These are phyloP conservation scores for Nowickia ferox DNA, from an alignment of 2,888 invertebrate genomes.

Conservation along the genomic window DNA sequence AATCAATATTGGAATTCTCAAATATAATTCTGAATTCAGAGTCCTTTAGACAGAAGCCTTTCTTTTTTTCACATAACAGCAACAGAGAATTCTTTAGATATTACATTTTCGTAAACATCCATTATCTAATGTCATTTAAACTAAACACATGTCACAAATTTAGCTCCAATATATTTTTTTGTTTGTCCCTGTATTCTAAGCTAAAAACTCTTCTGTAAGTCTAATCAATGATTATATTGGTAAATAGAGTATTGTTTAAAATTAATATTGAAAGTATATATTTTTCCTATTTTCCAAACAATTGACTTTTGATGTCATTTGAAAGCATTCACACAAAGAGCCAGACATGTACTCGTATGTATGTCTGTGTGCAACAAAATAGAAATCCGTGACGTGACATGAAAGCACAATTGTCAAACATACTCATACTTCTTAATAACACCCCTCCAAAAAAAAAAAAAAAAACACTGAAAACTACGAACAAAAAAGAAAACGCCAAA, in stretches of 20 bases:
- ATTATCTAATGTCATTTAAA: slow-evolving; percentile 49
- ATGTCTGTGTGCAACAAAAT: slow-evolving; percentile 1
- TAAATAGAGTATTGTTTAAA: slow-evolving; percentile 57
- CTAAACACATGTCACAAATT: slow-evolving; percentile 64
- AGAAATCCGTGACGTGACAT: slow-evolving; percentile 67
- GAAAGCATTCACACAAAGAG: slow-evolving; percentile 6
- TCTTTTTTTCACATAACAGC: too few relatives aligned
- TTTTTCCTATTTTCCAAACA: slow-evolving; percentile 80
- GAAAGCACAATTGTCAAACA: slow-evolving; percentile 55
- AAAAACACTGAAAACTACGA: neutral
- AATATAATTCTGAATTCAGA: too few relatives aligned
- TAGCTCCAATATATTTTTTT: neutral
- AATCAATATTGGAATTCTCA: too few relatives aligned
- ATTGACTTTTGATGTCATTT: slow-evolving; percentile 81
- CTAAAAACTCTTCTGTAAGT: neutral
- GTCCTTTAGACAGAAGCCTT: too few relatives aligned
- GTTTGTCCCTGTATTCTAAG: neutral
- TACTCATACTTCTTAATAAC: neutral
- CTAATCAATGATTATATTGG: slow-evolving; percentile 35
- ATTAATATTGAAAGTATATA: slow-evolving; percentile 57
- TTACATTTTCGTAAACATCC: neutral
- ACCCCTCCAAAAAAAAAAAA: neutral
- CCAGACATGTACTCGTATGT: slow-evolving; percentile 10
- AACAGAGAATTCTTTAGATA: neutral
- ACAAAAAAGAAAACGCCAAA: slow-evolving; percentile 14